A percentile compares a stretch with the other conserved stretches of the same genome.
Evolutionary conservation across 2,797 vertebrate species (phyloP).

Genomic region (Philypnodon macrostomus): DNA sequence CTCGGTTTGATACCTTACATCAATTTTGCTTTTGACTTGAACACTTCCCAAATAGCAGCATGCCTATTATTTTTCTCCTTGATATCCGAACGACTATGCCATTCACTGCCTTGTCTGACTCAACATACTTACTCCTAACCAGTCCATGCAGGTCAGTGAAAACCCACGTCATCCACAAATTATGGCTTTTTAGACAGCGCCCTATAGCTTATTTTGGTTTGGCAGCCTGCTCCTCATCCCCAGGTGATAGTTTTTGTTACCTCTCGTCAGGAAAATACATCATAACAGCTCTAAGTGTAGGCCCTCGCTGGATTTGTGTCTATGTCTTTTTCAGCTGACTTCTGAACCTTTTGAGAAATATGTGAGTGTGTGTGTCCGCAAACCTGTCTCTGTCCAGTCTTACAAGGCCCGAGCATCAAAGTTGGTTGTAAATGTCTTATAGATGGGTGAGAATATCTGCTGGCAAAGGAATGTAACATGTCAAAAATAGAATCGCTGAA

Average conservation of each 20-base stretch:
- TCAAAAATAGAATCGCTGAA: constrained; percentile 78
- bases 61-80: too few relatives aligned
- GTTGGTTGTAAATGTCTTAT: constrained; percentile 82
- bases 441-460: constrained; percentile 82
- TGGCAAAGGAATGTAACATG: constrained; percentile 79
- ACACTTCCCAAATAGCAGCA: too few relatives aligned
- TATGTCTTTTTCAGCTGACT: constrained; percentile 73
- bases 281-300: constrained; percentile 73
- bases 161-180: constrained; percentile 7
- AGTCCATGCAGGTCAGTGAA: constrained; percentile 8
- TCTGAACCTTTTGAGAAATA: constrained; percentile 82
- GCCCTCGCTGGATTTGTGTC: constrained; percentile 67
- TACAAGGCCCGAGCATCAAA: constrained; percentile 78
- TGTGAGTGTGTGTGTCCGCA: constrained; percentile 67
- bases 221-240: constrained; percentile 45
- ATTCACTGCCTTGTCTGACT: too few relatives aligned
- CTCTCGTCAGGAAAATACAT: constrained; percentile 67
- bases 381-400: constrained; percentile 57
- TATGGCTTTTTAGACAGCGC: constrained; percentile 6
- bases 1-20: too few relatives aligned
- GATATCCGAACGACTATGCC: too few relatives aligned
- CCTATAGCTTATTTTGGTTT: constrained; percentile 47
- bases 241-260: constrained; percentile 70
- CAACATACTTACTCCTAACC: background rate
- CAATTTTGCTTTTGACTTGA: too few relatives aligned